Conservation (phyloP, 2,888 invertebrate species). For the Lamellibrachia satsuma region DNA sequence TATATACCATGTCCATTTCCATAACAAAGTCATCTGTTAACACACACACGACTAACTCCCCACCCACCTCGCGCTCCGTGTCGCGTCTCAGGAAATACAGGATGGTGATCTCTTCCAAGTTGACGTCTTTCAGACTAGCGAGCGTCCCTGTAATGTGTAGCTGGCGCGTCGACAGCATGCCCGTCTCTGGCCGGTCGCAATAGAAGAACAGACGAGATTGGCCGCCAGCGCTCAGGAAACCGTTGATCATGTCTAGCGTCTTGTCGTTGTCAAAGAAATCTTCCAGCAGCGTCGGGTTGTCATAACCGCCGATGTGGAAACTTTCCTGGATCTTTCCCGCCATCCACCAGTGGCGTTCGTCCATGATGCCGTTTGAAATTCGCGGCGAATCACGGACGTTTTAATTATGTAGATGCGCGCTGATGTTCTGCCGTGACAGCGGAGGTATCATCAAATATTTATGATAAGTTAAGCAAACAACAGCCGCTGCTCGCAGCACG, state of each 20-base stretch:
- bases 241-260: conserved; percentile 59
- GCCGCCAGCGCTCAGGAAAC: conserved; percentile 60
- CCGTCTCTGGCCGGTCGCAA: conserved; percentile 56
- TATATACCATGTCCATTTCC: too few relatives aligned
- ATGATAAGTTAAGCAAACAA: conserved; percentile 7
- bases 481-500: not conserved
- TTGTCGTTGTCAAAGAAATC: conserved; percentile 62
- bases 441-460: conserved; percentile 18
- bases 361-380: conserved; percentile 50
- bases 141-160: conserved; percentile 59
- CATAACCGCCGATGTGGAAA: conserved; percentile 62
- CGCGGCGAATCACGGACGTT: not conserved
- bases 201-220: conserved; percentile 63
- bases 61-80: conserved; percentile 56
- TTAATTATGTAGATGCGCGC: not conserved
- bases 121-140: conserved; percentile 56
- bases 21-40: too few relatives aligned
- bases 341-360: conserved; percentile 67
- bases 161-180: conserved; percentile 50
- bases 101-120: conserved; percentile 55
- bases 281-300: conserved; percentile 61
- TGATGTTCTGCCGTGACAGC: not conserved
- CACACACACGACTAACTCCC: not conserved
- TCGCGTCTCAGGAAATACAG: conserved; percentile 61
- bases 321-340: conserved; percentile 65